Evolutionary conservation across 2,888 invertebrate genomes (phyloP), one percentile per base, ranked within the genome.

Genomic region (Parapristionchus giblindavisi): DNA sequence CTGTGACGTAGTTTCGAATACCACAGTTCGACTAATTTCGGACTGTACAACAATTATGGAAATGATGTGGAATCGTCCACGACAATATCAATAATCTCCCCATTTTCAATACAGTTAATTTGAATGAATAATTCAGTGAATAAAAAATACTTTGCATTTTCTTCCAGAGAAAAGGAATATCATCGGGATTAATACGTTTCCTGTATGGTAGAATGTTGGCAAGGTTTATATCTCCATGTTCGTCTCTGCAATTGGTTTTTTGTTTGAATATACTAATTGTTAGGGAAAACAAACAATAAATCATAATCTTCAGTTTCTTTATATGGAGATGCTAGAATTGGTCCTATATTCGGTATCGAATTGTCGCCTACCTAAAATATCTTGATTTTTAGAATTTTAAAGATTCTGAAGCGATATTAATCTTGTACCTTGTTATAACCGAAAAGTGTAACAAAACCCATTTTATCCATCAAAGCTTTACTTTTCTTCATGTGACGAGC

Each of bases 141-240:
- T n/a, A n/a, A n/a, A n/a, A n/a, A n/a, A n/a, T n/a, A 73, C 73
- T 51, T n/a, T 73, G 43, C 73, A 73, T 73, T 38, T 73, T 58
- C 48, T 61, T 60, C 73, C 73, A 73, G 1, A 73, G 43, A 36
- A 73, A 73, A 1, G 43, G 34, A n/a, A 73, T 61, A 3, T 40
- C n/a, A 29, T 73, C 73, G 8, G 73, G 60, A 24, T 73, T 51
- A 24, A 73, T 60, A 11, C 27, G 14, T 27, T 61, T 61, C 21
- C 36, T 27, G 14, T 29, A 36, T 3, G 73, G 73, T 4, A 73
- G 61, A 21, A 73, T n/a, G 8, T 51, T 60, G 17, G 43, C 36
- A 1, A 73, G 32, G 5, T 11, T 51, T 8, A 73, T 61, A 11
- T 73, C 73, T 1, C 51, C 51, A 2, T 29, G 34, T 24, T 43